Base-by-base conservation (phyloP, 2,113 vertebrate genomes). In the Brienomyrus longianalis region DNA sequence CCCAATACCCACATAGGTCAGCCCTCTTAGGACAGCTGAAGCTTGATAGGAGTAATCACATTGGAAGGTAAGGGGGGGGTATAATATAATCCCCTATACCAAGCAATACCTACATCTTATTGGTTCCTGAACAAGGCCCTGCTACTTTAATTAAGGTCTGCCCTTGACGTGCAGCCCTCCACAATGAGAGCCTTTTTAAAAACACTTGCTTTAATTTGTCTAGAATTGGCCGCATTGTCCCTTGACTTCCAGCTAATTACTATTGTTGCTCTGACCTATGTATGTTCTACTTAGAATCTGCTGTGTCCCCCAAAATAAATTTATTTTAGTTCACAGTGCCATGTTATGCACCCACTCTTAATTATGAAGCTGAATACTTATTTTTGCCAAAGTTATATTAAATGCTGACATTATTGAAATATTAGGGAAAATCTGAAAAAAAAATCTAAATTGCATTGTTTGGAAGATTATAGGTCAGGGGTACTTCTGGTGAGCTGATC, bases 81-180 rank as follows among this genome's bases (percentile, higher is more conserved):
- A 54, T 35, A 87, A 86, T 86, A 52, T 86, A 50, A 51, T 52
- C 84, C 23, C 13, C n/a, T 45, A 52, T 52, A 86, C 50, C 50
- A 86, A 23, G 50, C 50, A 52, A 86, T 52, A 86, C 47, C 84
- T 27, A 52, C 50, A 86, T 86, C 84, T 54, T 86, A 86, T 52
- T 48, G n/a, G 23, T 52, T 31, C n/a, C n/a, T 23, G 50, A 50
- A 86, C 84, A 48, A 52, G 84, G 84, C 84, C 84, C 50, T 48
- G 83, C 50, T 54, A 52, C 45, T 86, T 86, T 52, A 86, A 86
- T 86, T 86, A 86, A 86, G 84, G 50, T 86, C 84, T 84, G 43
- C 83, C 83, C 83, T 84, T 84, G 39, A 48, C 23, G 83, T 27
- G 43, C 43, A n/a, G 7, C 23, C 83, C 83, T 9, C 19, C 83